A percentile compares a stretch with the other conserved stretches of the same genome.
These are phyloP conservation scores for Tricholauxania praeusta DNA, from an alignment of 2,888 invertebrate genomes.

Conservation along the genomic window DNA sequence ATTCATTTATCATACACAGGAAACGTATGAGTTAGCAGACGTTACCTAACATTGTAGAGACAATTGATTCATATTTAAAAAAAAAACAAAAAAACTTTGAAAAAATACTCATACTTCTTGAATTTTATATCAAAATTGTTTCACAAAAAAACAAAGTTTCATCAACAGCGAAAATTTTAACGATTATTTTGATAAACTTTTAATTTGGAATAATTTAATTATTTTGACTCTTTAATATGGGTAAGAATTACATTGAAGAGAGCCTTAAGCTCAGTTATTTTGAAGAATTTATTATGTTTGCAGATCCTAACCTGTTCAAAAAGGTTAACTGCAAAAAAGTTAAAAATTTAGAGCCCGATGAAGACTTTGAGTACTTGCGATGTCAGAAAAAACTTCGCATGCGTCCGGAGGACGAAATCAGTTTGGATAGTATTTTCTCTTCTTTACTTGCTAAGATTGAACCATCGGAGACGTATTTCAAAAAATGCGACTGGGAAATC, in stretches of 20 bases:
- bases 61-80: too few relatives aligned
- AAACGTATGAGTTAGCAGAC: not conserved
- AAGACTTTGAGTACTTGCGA: conserved; percentile 42
- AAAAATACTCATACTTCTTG: too few relatives aligned
- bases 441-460: conserved; percentile 54
- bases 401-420: conserved; percentile 59
- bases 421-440: conserved; percentile 60
- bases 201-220: too few relatives aligned
- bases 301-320: conserved; percentile 35
- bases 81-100: too few relatives aligned
- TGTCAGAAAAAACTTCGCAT: conserved; percentile 51
- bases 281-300: not conserved
- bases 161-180: too few relatives aligned
- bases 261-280: conserved; percentile 12
- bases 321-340: conserved; percentile 41
- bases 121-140: too few relatives aligned
- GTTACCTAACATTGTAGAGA: too few relatives aligned
- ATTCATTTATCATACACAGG: conserved; percentile 2
- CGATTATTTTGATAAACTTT: too few relatives aligned
- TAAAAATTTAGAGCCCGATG: conserved; percentile 32
- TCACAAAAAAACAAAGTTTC: too few relatives aligned
- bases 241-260: not conserved
- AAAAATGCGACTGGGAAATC: conserved; percentile 54
- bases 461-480: conserved; percentile 49
- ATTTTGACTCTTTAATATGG: too few relatives aligned